Conservation (phyloP, 2,113 vertebrate genomes). For the Calyptomena viridis region DNA sequence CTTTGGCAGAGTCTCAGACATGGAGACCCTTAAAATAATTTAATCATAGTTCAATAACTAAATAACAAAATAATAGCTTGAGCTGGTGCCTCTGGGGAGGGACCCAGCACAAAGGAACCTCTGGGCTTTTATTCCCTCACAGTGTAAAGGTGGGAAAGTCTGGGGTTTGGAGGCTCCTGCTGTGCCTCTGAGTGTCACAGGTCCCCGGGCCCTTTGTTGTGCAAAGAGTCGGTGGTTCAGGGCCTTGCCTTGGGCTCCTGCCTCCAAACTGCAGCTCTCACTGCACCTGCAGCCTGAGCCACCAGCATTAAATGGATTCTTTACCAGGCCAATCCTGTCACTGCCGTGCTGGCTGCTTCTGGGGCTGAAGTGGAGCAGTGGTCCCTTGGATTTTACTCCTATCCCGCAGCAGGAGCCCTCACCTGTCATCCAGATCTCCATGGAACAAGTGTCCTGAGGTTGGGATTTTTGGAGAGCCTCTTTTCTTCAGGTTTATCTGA, state of each 20-base stretch:
- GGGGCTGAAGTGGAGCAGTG: background rate
- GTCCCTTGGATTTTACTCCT: background rate
- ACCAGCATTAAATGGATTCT: background rate
- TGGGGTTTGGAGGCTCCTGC: background rate
- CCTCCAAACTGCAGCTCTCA: background rate
- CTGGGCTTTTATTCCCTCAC: background rate
- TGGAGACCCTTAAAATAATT: background rate
- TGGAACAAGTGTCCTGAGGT: background rate
- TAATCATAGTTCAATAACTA: background rate
- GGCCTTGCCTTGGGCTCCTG: background rate
- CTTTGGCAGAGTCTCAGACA: background rate
- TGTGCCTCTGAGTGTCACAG: background rate
- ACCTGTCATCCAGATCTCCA: background rate
- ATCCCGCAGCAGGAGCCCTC: background rate
- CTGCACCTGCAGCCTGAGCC: background rate
- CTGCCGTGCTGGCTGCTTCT: background rate
- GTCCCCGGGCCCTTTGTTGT: background rate
- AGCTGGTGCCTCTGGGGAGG: background rate
- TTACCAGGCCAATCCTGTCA: accelerated
- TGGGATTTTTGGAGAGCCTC: background rate
- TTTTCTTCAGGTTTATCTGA: background rate
- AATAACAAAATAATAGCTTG: background rate
- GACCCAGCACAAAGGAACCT: background rate
- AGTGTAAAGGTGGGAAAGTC: background rate
- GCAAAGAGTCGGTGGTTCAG: background rate